phyloP scores from a whole-genome alignment of 2,797 vertebrate genomes.

The Sciurus carolinensis region DNA sequence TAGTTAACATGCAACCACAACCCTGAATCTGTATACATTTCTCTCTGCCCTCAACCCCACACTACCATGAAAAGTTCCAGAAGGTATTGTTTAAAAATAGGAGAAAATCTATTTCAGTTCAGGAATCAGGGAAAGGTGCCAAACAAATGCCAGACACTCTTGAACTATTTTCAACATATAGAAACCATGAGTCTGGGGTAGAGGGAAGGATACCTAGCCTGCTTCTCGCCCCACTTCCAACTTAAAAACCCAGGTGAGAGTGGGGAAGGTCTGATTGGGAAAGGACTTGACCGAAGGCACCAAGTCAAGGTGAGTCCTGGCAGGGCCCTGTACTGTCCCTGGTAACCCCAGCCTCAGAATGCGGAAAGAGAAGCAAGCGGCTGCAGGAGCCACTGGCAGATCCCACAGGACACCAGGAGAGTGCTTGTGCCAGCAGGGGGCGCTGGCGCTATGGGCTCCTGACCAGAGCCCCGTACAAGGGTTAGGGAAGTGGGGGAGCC shows the following conservation, averaged over 20 bases:
- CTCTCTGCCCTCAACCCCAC: not conserved
- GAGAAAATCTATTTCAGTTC: slow-evolving; percentile 50
- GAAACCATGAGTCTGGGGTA: not conserved
- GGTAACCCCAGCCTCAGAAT: not conserved
- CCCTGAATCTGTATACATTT: not conserved
- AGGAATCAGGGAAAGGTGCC: slow-evolving; percentile 36
- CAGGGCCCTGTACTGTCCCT: not conserved
- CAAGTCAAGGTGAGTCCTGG: not conserved
- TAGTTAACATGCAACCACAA: not conserved
- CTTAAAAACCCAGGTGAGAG: not conserved
- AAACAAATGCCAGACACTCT: slow-evolving; percentile 37
- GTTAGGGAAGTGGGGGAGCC: too few species aligned
- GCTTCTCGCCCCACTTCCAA: not conserved
- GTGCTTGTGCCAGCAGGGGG: not conserved
- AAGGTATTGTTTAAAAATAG: slow-evolving; percentile 51
- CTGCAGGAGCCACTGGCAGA: too few species aligned
- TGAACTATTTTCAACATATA: not conserved
- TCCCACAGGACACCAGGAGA: not conserved
- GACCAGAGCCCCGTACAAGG: too few species aligned
- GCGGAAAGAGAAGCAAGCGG: not conserved
- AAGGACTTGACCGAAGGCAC: not conserved
- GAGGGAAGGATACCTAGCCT: not conserved
- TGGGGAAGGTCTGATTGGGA: not conserved
- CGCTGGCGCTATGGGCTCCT: not conserved
- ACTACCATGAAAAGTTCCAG: not conserved